Evolutionary conservation across 2,888 invertebrate species (phyloP), one percentile per base, ranked within the genome.

Genomic region (Sturmia bella): DNA sequence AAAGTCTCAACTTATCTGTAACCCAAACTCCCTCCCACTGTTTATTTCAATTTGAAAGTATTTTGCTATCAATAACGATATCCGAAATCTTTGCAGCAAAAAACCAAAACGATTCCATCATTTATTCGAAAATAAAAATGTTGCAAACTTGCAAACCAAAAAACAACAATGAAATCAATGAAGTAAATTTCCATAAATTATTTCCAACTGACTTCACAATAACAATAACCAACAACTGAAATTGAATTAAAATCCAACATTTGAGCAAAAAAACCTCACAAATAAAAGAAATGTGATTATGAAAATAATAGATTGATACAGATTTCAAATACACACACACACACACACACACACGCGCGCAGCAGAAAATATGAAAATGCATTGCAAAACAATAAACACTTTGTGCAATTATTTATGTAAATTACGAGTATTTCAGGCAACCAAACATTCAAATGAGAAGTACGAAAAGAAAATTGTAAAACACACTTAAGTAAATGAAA

Each of bases 181-280:
- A 81, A 82, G 82, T 75, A 78, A 56, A 82, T 78, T 82, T 82
- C 57, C 78, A 82, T 78, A 82, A 78, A 78, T 78, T 78, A 82
- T 78, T 73, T 79, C 78, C 78, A 79, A 73, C 59, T 61, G 66
- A 79, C 57, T 79, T 79, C 72, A 79, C 78, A 79, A 68, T 73
- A 66, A 79, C 78, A 79, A 79, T 73, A 68, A 73, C 11, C 61
- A 77, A 61, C 39, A 66, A n/a, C 37, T 45, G 37, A 56, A 77
- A 77, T 54, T 76, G 19, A 61, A 68, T 56, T 68, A 32, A 61
- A 59, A 15, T 3, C 19, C 32, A 32, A 74, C 63, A 21, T 37
- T 6, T 32, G 43, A 52, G 41, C 17, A 59, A 66, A 72, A 64
- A 50, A 32, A n/a, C 5, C 21, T 32, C 7, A 17, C 15, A 50